Conservation (phyloP, 2,888 invertebrate genomes). For the Drosophila macrospina region DNA sequence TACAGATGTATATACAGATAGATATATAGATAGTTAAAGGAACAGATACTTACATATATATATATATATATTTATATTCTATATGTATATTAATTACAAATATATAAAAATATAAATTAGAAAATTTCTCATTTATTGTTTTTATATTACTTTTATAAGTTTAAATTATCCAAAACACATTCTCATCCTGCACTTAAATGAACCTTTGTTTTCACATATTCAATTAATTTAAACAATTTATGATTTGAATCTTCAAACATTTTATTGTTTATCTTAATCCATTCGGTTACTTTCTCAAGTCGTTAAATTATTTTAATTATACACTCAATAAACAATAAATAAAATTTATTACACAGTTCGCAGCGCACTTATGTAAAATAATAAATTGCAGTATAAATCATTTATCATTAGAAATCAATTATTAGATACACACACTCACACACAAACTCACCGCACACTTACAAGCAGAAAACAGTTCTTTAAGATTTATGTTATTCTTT, state of each 20-base stretch:
- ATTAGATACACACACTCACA: constrained; percentile 13
- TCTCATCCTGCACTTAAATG: not conserved
- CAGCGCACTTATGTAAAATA: constrained; percentile 35
- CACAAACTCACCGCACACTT: no score
- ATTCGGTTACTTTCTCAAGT: constrained; percentile 1
- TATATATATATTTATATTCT: no score
- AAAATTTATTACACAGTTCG: constrained; percentile 20
- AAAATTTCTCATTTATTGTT: no score
- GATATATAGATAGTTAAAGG: no score
- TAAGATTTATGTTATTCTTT: constrained; percentile 32
- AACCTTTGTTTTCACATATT: not conserved
- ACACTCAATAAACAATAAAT: not conserved
- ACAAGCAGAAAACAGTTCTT: not conserved
- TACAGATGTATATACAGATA: not conserved
- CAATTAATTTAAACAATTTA: not conserved
- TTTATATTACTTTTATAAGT: no score
- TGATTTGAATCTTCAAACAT: not conserved
- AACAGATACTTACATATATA: no score
- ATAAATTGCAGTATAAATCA: constrained; percentile 36
- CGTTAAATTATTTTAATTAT: constrained; percentile 10
- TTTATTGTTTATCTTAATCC: constrained; percentile 1
- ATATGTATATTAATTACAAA: no score
- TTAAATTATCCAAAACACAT: no score
- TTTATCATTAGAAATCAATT: constrained; percentile 49
- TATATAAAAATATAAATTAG: no score